Conservation (phyloP, 2,888 invertebrate genomes). For the Amphimallon solstitiale region DNA sequence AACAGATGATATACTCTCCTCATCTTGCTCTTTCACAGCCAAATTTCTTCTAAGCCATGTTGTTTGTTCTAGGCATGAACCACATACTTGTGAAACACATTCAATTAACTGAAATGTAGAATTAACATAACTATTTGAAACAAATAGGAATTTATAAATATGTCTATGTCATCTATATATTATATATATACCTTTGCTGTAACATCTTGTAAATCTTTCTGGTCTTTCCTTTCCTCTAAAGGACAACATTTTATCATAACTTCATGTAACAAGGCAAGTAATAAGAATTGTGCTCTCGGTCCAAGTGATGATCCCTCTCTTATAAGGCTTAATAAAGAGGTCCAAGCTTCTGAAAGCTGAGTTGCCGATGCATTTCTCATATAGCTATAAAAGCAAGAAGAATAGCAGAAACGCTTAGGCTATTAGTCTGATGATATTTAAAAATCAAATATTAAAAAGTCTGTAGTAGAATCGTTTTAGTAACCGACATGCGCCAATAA, state of each 20-base stretch:
- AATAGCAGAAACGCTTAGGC: no score
- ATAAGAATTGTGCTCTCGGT: slow-evolving; percentile 82
- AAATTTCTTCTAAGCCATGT: slow-evolving; percentile 87
- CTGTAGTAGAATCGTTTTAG: no score
- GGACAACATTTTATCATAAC: slow-evolving; percentile 82
- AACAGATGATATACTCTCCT: slow-evolving; percentile 57
- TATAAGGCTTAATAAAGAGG: slow-evolving; percentile 77
- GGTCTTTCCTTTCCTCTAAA: slow-evolving; percentile 81
- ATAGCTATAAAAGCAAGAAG: slow-evolving; percentile 65
- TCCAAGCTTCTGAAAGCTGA: slow-evolving; percentile 82
- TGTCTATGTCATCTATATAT: background rate
- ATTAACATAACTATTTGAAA: slow-evolving; percentile 18
- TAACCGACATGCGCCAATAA: no score
- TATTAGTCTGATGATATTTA: no score
- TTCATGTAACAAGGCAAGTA: slow-evolving; percentile 82
- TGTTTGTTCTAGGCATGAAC: slow-evolving; percentile 90
- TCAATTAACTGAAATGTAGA: slow-evolving; percentile 73
- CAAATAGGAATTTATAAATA: background rate
- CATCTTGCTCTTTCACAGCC: slow-evolving; percentile 80
- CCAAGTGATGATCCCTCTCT: slow-evolving; percentile 77
- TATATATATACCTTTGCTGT: slow-evolving; percentile 68
- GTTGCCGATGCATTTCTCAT: slow-evolving; percentile 74
- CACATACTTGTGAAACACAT: slow-evolving; percentile 83
- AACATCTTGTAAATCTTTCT: slow-evolving; percentile 82
- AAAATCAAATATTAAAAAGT: no score